These are phyloP conservation scores for Shinisaurus crocodilurus DNA, from an alignment of 2,113 vertebrate species.

Conservation along the genomic window DNA sequence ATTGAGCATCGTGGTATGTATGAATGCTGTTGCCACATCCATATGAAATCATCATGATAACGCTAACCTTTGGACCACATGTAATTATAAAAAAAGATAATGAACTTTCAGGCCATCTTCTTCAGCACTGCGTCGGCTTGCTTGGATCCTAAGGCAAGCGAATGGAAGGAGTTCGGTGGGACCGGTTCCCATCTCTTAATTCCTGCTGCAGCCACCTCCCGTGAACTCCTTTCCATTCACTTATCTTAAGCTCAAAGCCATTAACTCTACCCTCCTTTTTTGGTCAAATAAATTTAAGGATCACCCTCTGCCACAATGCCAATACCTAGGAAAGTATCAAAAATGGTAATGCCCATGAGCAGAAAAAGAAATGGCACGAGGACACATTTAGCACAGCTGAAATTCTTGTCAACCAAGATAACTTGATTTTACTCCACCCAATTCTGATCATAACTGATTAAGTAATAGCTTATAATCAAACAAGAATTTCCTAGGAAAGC, in stretches of 20 bases:
- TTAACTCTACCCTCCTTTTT: neutral
- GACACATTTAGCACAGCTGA: neutral
- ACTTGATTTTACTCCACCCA: neutral
- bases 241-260: neutral
- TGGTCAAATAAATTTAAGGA: neutral
- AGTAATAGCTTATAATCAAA: neutral
- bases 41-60: no score
- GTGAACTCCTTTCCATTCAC: neutral
- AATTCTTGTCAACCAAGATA: neutral
- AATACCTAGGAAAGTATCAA: neutral
- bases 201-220: neutral
- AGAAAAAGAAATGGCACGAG: neutral
- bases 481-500: neutral
- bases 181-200: neutral
- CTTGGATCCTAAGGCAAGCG: neutral
- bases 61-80: no score
- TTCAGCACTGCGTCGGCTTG: neutral
- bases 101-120: neutral
- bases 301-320: neutral
- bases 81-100: no score
- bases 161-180: neutral
- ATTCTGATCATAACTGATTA: neutral
- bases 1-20: no score
- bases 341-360: neutral
- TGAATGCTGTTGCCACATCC: no score